A percentile compares a stretch with the other conserved stretches of the same genome.
phyloP scores from a whole-genome alignment of 1,140 invertebrate genomes.

The Thrips palmi region DNA sequence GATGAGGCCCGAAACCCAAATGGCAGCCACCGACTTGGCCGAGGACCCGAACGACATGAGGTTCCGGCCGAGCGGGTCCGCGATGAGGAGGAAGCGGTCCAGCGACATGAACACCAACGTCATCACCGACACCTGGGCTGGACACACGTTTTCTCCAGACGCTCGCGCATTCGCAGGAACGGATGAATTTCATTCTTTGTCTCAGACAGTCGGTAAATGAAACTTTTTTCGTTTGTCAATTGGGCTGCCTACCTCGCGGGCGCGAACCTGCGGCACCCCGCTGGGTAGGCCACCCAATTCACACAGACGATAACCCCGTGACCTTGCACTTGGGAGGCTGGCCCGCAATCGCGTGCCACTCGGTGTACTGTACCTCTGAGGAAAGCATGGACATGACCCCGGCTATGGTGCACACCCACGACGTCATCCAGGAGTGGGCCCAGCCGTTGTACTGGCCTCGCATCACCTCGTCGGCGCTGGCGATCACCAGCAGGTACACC shows the following conservation, averaged over 20 bases:
- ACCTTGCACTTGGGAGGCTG: too few species aligned
- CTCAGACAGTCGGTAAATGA: too few species aligned
- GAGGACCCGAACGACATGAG: conserved; percentile 34
- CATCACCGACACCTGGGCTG: conserved; percentile 41
- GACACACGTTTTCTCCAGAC: conserved; percentile 1
- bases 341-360: too few species aligned
- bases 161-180: neutral
- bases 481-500: conserved; percentile 52
- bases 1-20: conserved; percentile 43
- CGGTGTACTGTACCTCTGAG: conserved; percentile 32
- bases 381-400: conserved; percentile 48
- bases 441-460: conserved; percentile 40
- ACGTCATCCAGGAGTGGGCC: conserved; percentile 46
- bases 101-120: conserved; percentile 59
- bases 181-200: neutral
- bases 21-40: conserved; percentile 28
- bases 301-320: too few species aligned
- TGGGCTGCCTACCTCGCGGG: too few species aligned
- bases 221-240: too few species aligned
- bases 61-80: conserved; percentile 37
- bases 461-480: conserved; percentile 40
- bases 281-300: too few species aligned
- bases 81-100: conserved; percentile 52
- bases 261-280: too few species aligned
- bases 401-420: conserved; percentile 39